A percentile compares a stretch with the other conserved stretches of the same genome.
phyloP scores from a whole-genome alignment of 2,113 vertebrate genomes.

The Elaphurus davidianus region DNA sequence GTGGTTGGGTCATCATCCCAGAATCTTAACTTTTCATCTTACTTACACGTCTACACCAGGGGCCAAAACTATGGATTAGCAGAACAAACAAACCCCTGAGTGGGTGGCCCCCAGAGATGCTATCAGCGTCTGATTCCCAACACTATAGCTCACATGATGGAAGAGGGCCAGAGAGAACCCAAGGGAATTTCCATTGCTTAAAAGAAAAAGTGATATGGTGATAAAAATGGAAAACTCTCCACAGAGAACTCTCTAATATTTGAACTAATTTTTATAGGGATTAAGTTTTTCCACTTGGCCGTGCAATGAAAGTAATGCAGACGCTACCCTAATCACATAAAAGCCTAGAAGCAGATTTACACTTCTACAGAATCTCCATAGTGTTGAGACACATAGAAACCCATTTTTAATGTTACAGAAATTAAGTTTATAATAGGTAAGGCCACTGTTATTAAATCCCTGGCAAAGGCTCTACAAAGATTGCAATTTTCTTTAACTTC shows the following conservation, averaged over 20 bases:
- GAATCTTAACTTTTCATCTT: conserved; percentile 56
- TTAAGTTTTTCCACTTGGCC: conserved; percentile 61
- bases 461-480: conserved; percentile 23
- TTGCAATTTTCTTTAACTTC: not conserved
- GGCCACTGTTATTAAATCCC: conserved; percentile 25
- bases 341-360: conserved; percentile 52
- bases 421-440: conserved; percentile 11
- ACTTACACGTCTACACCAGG: conserved; percentile 35
- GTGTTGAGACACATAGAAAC: not conserved
- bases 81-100: conserved; percentile 58
- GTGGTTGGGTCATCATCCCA: conserved; percentile 46
- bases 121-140: conserved; percentile 38
- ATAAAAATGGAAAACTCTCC: conserved; percentile 65
- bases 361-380: conserved; percentile 33
- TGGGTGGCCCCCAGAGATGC: conserved; percentile 60
- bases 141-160: not conserved
- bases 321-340: conserved; percentile 45
- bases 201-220: conserved; percentile 64
- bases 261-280: conserved; percentile 61
- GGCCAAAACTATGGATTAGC: conserved; percentile 53
- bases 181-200: conserved; percentile 59
- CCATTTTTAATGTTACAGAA: conserved; percentile 27
- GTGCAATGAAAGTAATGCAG: conserved; percentile 38
- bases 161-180: conserved; percentile 46
- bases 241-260: conserved; percentile 56